These are phyloP conservation scores for Cybosia mesomella DNA, from an alignment of 2,888 invertebrate species.

Conservation along the genomic window DNA sequence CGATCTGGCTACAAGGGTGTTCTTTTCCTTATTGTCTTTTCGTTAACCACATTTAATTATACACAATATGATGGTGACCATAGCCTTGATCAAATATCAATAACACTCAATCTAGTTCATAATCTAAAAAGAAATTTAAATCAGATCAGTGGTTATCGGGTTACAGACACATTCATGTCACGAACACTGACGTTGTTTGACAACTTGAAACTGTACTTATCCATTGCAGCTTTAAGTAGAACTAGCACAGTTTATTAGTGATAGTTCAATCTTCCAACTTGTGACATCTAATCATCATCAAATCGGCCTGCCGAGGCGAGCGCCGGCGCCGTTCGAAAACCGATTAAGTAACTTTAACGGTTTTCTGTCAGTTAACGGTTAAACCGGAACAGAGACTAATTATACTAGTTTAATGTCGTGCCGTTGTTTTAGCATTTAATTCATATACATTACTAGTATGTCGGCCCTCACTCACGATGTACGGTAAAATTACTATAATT, in stretches of 20 bases:
- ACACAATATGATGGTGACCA: neutral
- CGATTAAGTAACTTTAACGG: slow-evolving; percentile 65
- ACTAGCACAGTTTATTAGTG: slow-evolving; percentile 10
- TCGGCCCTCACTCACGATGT: slow-evolving; percentile 40
- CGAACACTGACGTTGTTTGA: neutral
- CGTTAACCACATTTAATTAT: neutral
- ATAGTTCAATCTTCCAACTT: slow-evolving; percentile 42
- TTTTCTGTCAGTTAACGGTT: slow-evolving; percentile 61
- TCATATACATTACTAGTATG: slow-evolving; percentile 61
- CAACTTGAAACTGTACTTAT: slow-evolving; percentile 5
- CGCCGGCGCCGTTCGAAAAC: slow-evolving; percentile 44
- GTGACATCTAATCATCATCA: slow-evolving; percentile 43
- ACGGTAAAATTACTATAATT: slow-evolving; percentile 58
- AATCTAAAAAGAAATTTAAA: neutral
- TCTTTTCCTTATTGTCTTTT: neutral
- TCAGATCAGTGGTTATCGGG: neutral
- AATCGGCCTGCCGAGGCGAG: slow-evolving; percentile 34
- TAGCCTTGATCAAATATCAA: neutral
- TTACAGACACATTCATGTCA: neutral
- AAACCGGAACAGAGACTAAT: slow-evolving; percentile 66
- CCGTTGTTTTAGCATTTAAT: slow-evolving; percentile 62
- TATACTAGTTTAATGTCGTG: slow-evolving; percentile 62
- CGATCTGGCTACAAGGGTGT: no score
- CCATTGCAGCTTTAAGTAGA: slow-evolving; percentile 5
- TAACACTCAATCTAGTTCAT: neutral